phyloP scores from a whole-genome alignment of 2,888 invertebrate species.

The Neoaliturus tenellus region DNA sequence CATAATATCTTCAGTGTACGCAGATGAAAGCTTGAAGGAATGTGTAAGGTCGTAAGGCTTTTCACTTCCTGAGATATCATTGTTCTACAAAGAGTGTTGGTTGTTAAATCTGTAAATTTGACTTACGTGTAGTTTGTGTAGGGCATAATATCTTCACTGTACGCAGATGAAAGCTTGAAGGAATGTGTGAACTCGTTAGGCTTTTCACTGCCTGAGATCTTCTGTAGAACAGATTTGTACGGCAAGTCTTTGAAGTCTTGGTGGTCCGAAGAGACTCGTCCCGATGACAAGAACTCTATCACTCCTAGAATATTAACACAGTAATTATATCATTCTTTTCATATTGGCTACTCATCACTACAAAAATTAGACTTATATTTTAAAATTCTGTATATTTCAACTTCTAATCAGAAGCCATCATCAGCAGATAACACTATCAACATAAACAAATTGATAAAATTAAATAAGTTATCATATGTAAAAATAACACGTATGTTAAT shows the following conservation, averaged over 20 bases:
- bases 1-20: slow-evolving; percentile 97
- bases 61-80: slow-evolving; percentile 90
- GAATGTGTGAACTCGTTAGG: slow-evolving; percentile 95
- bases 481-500: too few species aligned
- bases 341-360: too few species aligned
- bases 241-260: slow-evolving; percentile 97
- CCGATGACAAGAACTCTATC: slow-evolving; percentile 95
- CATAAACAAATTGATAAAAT: too few species aligned
- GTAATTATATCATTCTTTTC: too few species aligned
- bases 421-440: too few species aligned
- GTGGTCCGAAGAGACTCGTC: slow-evolving; percentile 93
- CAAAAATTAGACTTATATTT: too few species aligned
- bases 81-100: too few species aligned
- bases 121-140: slow-evolving; percentile 99
- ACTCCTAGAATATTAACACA: slow-evolving; percentile 81
- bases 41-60: slow-evolving; percentile 94
- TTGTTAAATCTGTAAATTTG: too few species aligned
- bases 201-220: slow-evolving; percentile 91
- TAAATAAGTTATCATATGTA: too few species aligned
- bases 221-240: slow-evolving; percentile 93
- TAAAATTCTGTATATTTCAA: too few species aligned
- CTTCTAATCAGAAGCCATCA: too few species aligned
- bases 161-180: slow-evolving; percentile 96
- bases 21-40: slow-evolving; percentile 96
- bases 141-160: slow-evolving; percentile 97